Evolutionary conservation across 2,113 vertebrate species (phyloP).

Genomic region (Colossoma macropomum): DNA sequence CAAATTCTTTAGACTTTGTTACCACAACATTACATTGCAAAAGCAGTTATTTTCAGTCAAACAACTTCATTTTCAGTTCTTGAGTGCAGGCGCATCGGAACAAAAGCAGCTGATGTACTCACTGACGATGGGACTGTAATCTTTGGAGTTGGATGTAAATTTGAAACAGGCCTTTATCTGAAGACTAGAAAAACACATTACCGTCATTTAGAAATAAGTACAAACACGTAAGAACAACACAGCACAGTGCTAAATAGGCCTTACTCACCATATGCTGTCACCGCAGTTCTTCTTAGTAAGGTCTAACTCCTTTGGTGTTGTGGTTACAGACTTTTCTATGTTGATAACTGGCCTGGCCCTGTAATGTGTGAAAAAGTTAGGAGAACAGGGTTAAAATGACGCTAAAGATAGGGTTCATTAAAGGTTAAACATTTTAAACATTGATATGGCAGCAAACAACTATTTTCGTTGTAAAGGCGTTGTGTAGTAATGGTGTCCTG

Average conservation of each 20-base stretch:
- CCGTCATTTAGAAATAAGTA: background rate
- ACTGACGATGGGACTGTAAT: slow-evolving; percentile 85
- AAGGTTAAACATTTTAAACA: no score
- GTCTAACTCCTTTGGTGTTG: slow-evolving; percentile 76
- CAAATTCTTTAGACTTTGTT: no score
- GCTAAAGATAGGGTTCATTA: no score
- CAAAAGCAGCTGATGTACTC: slow-evolving; percentile 65
- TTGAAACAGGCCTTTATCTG: slow-evolving; percentile 85
- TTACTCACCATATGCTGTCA: slow-evolving; percentile 82
- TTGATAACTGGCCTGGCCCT: slow-evolving; percentile 90
- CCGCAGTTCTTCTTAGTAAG: slow-evolving; percentile 72
- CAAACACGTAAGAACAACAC: background rate
- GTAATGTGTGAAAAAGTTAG: slow-evolving; percentile 1
- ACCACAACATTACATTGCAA: no score
- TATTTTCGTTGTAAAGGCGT: no score
- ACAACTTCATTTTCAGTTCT: background rate
- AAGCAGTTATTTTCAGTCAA: background rate
- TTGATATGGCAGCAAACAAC: no score
- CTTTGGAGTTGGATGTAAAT: slow-evolving; percentile 81
- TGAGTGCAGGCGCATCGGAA: no score
- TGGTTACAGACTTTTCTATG: slow-evolving; percentile 82
- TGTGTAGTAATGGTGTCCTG: no score
- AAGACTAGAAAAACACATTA: slow-evolving; percentile 77
- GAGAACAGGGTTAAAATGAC: no score
- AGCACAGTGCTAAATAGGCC: background rate